phyloP scores from a whole-genome alignment of 2,888 invertebrate species.

The Helicoverpa assulta region DNA sequence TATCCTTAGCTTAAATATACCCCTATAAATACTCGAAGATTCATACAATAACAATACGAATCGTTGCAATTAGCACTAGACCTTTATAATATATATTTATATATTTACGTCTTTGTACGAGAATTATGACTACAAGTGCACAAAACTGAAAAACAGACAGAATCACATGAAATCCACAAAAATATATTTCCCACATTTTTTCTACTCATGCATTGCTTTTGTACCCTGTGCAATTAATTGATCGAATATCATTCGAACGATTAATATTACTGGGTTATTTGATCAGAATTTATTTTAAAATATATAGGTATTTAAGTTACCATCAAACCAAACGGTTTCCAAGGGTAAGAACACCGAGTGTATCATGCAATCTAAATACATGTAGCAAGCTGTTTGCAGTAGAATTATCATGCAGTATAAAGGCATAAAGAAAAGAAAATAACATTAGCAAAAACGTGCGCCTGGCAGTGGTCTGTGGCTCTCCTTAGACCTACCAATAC shows the following conservation, averaged over 20 bases:
- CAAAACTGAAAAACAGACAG: conserved; percentile 67
- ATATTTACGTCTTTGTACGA: conserved; percentile 59
- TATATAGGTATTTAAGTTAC: not conserved
- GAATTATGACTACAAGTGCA: conserved; percentile 62
- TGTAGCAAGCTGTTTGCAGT: conserved; percentile 16
- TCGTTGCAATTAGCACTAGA: conserved; percentile 56
- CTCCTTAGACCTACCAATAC: conserved; percentile 6
- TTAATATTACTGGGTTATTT: not conserved
- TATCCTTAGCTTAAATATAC: conserved; percentile 54
- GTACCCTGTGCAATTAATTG: not conserved
- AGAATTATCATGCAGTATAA: conserved; percentile 32
- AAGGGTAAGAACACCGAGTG: conserved; percentile 8
- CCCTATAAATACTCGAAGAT: conserved; percentile 43
- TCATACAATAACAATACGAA: conserved; percentile 52
- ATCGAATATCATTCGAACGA: conserved; percentile 25
- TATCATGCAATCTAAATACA: conserved; percentile 23
- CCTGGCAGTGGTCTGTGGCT: conserved; percentile 47
- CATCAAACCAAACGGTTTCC: not conserved
- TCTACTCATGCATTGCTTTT: conserved; percentile 54
- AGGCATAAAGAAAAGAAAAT: conserved; percentile 26
- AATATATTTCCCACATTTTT: conserved; percentile 30
- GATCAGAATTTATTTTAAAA: conserved; percentile 8
- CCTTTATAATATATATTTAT: conserved; percentile 44
- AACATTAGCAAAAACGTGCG: conserved; percentile 28
- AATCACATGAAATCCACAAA: conserved; percentile 72